Conservation (phyloP, 2,113 vertebrate species). For the Alces alces region DNA sequence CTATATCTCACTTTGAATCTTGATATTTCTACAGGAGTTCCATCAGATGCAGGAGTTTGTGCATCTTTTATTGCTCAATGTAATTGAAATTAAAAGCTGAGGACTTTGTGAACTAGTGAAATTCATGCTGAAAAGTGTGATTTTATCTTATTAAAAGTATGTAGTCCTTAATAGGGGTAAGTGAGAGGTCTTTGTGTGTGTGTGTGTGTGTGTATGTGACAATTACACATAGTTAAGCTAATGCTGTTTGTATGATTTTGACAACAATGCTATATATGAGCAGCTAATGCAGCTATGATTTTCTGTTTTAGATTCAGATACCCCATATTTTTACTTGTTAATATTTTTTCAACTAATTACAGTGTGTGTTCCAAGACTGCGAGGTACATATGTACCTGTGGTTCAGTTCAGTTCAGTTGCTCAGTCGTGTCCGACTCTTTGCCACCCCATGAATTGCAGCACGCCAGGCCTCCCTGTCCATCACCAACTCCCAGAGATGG, state of each 20-base stretch:
- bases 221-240: not conserved
- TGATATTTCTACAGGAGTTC: conserved; percentile 20
- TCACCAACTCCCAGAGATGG: no score
- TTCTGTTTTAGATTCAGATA: not conserved
- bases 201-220: not conserved
- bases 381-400: not conserved
- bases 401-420: no score
- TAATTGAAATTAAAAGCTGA: conserved; percentile 36
- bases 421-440: no score
- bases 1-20: not conserved
- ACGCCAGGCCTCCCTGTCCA: no score
- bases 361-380: not conserved
- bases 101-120: not conserved
- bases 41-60: conserved; percentile 41
- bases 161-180: not conserved
- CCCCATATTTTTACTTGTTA: not conserved
- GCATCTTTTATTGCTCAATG: conserved; percentile 38
- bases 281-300: not conserved
- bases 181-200: not conserved
- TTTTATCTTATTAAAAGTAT: conserved; percentile 44
- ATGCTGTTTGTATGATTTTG: not conserved
- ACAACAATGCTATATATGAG: not conserved
- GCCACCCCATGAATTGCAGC: no score
- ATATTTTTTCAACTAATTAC: not conserved
- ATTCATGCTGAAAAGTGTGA: conserved; percentile 40